phyloP scores from a whole-genome alignment of 2,888 invertebrate genomes.

The Drosophila quinaria region DNA sequence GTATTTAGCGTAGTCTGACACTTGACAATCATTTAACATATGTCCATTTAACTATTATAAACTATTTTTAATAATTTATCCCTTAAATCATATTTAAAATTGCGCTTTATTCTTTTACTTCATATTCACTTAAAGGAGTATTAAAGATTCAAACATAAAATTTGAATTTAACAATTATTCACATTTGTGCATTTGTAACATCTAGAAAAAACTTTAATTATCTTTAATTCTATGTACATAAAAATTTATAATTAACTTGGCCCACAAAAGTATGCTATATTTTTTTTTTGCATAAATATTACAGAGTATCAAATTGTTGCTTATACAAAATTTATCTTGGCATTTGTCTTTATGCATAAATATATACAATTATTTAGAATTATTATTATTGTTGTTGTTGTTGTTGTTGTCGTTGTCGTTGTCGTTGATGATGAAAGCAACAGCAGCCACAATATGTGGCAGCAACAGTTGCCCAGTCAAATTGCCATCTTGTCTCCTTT shows the following conservation, averaged over 20 bases:
- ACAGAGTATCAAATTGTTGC: conserved; percentile 6
- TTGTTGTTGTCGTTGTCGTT: conserved; percentile 25
- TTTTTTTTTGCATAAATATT: neutral
- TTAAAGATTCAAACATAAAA: no score
- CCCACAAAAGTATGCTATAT: neutral
- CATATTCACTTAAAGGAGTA: no score
- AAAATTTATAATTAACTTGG: neutral
- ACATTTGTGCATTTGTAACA: no score
- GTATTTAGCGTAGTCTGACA: no score
- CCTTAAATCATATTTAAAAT: neutral
- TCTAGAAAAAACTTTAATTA: neutral
- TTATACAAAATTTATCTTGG: neutral
- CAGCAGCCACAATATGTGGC: conserved; percentile 65
- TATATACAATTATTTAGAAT: conserved; percentile 43
- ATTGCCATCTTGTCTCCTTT: neutral
- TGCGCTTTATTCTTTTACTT: neutral
- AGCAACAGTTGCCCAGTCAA: conserved; percentile 71
- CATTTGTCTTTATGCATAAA: conserved; percentile 7
- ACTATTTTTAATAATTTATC: neutral
- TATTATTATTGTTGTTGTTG: conserved; percentile 35
- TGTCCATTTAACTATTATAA: neutral
- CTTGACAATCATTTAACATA: no score
- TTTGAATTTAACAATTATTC: no score
- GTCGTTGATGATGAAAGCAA: conserved; percentile 33
- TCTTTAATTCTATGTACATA: neutral